These are phyloP conservation scores for Myopa tessellatipennis DNA, from an alignment of 2,888 invertebrate genomes.

Conservation along the genomic window DNA sequence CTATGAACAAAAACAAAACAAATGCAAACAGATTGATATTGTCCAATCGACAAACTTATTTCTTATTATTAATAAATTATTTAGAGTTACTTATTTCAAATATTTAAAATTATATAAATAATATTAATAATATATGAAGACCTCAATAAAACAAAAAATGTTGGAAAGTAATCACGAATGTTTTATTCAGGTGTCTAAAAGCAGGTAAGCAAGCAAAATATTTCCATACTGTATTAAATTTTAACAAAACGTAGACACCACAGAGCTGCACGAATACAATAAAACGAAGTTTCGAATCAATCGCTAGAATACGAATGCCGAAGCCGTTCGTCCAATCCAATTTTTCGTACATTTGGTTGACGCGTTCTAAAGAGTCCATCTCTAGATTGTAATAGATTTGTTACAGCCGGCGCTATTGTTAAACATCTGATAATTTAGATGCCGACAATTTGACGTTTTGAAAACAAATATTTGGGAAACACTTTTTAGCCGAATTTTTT, in stretches of 20 bases:
- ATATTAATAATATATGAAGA: constrained; percentile 28
- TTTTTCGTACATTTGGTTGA: too few relatives aligned
- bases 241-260: too few relatives aligned
- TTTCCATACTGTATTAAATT: too few relatives aligned
- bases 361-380: neutral
- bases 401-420: neutral
- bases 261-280: too few relatives aligned
- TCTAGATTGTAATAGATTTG: constrained; percentile 32
- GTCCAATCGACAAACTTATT: constrained; percentile 42
- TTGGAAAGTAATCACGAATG: neutral
- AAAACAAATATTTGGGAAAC: neutral
- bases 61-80: constrained; percentile 39
- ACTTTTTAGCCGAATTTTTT: too few relatives aligned
- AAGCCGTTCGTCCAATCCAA: too few relatives aligned
- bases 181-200: too few relatives aligned
- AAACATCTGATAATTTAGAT: constrained; percentile 13
- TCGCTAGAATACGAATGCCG: too few relatives aligned
- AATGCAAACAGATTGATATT: constrained; percentile 20
- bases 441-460: constrained; percentile 4
- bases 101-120: constrained; percentile 38
- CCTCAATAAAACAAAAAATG: constrained; percentile 39
- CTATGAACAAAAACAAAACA: constrained; percentile 4
- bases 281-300: too few relatives aligned
- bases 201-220: too few relatives aligned
- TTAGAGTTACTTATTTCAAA: constrained; percentile 40